Evolutionary conservation across 2,888 invertebrate genomes (phyloP), one percentile per base, ranked within the genome.

Genomic region (Amphipoea lucens): DNA sequence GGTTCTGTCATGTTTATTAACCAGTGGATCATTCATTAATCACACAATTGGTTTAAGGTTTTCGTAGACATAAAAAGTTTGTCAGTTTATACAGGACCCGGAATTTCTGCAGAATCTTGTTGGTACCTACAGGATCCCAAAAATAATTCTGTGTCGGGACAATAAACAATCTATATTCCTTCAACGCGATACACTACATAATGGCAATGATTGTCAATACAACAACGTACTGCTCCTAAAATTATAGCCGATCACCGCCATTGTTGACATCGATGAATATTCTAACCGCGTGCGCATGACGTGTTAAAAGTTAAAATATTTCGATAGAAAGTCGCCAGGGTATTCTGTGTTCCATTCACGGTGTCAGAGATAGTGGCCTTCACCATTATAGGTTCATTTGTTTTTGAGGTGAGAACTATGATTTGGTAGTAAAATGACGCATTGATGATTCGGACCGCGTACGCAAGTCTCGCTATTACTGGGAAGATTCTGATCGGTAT

Each of bases 321-420:
- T 96, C 91, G 93, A 92, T 96, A 95, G 96, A 96, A 96, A 96
- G 96, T 96, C 94, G 88, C 92, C 81, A 85, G 82, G 92, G 94
- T 89, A 83, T 92, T 81, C 76, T 72, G 90, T 85, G 86, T 91
- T 90, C 92, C 81, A 86, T 86, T 84, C 94, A 92, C 90, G 86
- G 89, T 86, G 76, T 78, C 78, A 83, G 82, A 82, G 85, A 89
- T 84, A 90, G 87, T 87, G 86, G 80, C 88, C 83, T 84, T 89
- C 88, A 81, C 84, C 77, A 88, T 82, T 81, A 79, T 57, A 75
- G 80, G 66, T 66, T 81, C 69, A 88, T 84, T 85, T 51, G 85
- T 76, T 87, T 89, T 87, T 81, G 77, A 88, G 85, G 91, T 90
- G 90, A 90, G 88, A 89, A 87, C 86, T 71, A 83, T 87, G 48